phyloP scores from a whole-genome alignment of 2,797 vertebrate genomes.

The Gallinago nigripennis region DNA sequence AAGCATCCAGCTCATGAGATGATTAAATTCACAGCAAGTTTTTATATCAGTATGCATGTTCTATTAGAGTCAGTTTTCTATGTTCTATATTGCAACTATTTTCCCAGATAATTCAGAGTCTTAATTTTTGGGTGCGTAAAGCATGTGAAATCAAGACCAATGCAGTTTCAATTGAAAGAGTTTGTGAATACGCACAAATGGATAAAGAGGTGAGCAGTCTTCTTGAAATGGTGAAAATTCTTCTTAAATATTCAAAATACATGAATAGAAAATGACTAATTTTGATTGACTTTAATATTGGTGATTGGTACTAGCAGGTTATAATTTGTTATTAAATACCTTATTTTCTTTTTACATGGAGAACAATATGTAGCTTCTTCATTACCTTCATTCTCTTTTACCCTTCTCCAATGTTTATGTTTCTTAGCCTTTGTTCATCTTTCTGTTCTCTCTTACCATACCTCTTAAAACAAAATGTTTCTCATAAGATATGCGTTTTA shows the following conservation, averaged over 20 bases:
- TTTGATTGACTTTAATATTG: neutral
- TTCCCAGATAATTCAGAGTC: conserved; percentile 70
- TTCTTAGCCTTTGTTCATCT: neutral
- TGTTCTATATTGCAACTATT: neutral
- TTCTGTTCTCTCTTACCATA: neutral
- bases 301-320: neutral
- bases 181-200: conserved; percentile 71
- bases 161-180: conserved; percentile 67
- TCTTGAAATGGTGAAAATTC: neutral
- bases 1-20: neutral
- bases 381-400: neutral
- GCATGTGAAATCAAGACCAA: conserved; percentile 74
- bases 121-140: conserved; percentile 69
- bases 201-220: conserved; percentile 69
- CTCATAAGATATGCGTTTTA: neutral
- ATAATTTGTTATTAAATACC: neutral
- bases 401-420: neutral
- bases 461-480: neutral
- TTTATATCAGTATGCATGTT: neutral
- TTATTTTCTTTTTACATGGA: neutral
- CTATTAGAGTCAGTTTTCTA: neutral
- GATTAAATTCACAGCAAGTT: neutral
- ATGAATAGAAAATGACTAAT: neutral
- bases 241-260: neutral
- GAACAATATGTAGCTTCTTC: neutral